These are phyloP conservation scores for Pogonomyrmex barbatus DNA, from an alignment of 1,140 invertebrate species.

Conservation along the genomic window DNA sequence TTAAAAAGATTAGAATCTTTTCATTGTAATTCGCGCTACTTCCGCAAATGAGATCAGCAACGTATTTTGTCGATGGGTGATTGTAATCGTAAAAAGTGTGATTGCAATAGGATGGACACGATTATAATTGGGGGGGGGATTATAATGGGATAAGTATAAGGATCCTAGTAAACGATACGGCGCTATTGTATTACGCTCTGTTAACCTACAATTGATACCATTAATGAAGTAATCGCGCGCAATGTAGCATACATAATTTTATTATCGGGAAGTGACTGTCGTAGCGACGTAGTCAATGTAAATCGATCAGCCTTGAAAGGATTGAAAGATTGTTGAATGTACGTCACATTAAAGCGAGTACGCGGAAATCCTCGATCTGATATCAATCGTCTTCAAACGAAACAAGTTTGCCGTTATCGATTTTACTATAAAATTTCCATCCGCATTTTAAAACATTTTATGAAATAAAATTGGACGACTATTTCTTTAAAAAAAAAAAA, in stretches of 20 bases:
- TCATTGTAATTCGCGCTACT: not conserved
- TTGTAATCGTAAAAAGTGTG: not conserved
- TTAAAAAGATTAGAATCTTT: conserved; percentile 1
- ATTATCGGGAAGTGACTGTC: conserved; percentile 32
- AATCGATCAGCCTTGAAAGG: conserved; percentile 10
- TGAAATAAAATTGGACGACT: not conserved
- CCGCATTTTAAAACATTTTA: not conserved
- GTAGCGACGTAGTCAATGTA: conserved; percentile 4
- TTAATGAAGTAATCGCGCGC: conserved; percentile 34
- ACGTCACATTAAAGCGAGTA: not conserved
- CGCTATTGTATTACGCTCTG: conserved; percentile 22
- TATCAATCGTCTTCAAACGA: conserved; percentile 2
- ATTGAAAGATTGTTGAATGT: conserved; percentile 17
- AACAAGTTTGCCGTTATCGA: not conserved
- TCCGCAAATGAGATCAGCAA: not conserved
- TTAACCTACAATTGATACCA: conserved; percentile 30
- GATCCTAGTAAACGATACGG: conserved; percentile 21
- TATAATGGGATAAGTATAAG: not conserved
- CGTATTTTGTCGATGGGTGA: not conserved
- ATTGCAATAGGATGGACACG: not conserved
- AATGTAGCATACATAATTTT: conserved; percentile 55
- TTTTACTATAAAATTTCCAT: not conserved
- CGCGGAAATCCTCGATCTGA: not conserved
- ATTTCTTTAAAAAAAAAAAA: not conserved
- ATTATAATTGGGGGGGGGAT: conserved; percentile 13